phyloP scores from a whole-genome alignment of 1,140 invertebrate species.

The Theocolax elegans region DNA sequence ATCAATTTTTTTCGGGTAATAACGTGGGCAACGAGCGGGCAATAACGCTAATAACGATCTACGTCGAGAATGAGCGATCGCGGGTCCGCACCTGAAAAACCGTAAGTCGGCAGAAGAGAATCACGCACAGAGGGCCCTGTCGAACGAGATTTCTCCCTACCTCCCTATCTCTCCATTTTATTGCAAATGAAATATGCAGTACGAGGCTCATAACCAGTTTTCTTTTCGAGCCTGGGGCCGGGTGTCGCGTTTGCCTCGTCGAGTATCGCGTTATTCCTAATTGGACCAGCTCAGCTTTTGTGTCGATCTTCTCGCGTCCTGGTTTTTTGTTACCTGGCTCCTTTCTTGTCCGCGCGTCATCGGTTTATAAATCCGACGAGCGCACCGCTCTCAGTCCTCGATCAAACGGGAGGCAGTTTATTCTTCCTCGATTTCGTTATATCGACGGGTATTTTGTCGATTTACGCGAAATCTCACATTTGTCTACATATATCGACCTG shows the following conservation, averaged over 20 bases:
- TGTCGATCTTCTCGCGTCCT: slow-evolving; percentile 29
- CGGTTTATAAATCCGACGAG: background rate
- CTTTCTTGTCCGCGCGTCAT: background rate
- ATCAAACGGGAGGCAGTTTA: background rate
- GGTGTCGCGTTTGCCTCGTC: background rate
- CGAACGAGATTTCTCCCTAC: slow-evolving; percentile 26
- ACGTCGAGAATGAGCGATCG: slow-evolving; percentile 42
- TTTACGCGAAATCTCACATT: slow-evolving; percentile 26
- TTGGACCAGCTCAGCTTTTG: slow-evolving; percentile 24
- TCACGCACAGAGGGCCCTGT: background rate
- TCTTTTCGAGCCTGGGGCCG: background rate
- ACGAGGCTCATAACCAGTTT: slow-evolving; percentile 23
- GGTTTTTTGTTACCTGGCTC: background rate
- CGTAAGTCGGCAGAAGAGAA: background rate
- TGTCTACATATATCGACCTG: too few species aligned
- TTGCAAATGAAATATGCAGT: slow-evolving; percentile 37
- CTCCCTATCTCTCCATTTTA: slow-evolving; percentile 9
- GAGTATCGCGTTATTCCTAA: slow-evolving; percentile 19
- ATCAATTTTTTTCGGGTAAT: slow-evolving; percentile 40
- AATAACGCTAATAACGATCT: slow-evolving; percentile 44
- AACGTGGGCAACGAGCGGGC: slow-evolving; percentile 20
- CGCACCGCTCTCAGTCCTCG: too few species aligned
- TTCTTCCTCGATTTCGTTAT: slow-evolving; percentile 19
- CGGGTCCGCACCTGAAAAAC: slow-evolving; percentile 29
- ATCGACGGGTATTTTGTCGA: slow-evolving; percentile 23